These are phyloP conservation scores for Apamea sordens DNA, from an alignment of 2,888 invertebrate genomes.

Conservation along the genomic window DNA sequence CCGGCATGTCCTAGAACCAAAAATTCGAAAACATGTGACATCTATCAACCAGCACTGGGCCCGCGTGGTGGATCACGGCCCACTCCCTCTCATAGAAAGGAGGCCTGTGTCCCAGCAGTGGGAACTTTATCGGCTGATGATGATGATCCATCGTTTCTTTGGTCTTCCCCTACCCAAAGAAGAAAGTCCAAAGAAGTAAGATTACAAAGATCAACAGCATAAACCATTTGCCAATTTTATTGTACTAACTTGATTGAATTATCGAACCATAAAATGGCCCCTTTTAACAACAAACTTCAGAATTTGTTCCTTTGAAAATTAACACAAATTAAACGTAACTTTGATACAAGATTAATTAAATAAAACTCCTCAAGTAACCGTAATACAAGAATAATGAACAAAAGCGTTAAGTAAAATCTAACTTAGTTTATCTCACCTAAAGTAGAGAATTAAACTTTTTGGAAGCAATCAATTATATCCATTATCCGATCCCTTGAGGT, in stretches of 20 bases:
- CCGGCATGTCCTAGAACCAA: too few species aligned
- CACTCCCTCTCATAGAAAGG: too few species aligned
- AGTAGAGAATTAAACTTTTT: constrained; percentile 55
- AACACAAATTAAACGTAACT: constrained; percentile 10
- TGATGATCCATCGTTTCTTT: background rate
- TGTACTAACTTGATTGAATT: background rate
- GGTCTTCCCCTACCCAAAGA: too few species aligned
- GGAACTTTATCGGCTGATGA: too few species aligned
- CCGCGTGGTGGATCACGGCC: too few species aligned
- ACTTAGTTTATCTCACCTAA: constrained; percentile 47
- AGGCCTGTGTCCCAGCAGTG: too few species aligned
- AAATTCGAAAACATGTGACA: too few species aligned
- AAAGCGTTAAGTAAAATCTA: constrained; percentile 49
- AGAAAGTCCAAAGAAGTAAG: background rate
- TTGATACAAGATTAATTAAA: constrained; percentile 48
- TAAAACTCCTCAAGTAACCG: constrained; percentile 32
- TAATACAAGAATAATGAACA: constrained; percentile 40
- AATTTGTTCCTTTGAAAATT: background rate
- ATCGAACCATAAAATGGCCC: background rate
- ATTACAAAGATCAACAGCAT: background rate
- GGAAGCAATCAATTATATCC: constrained; percentile 48
- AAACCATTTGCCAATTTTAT: background rate
- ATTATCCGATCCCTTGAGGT: constrained; percentile 27
- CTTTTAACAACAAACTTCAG: background rate
- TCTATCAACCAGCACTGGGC: too few species aligned